Evolutionary conservation across 1,140 invertebrate species (phyloP).

Genomic region (Mactra quadrangularis): DNA sequence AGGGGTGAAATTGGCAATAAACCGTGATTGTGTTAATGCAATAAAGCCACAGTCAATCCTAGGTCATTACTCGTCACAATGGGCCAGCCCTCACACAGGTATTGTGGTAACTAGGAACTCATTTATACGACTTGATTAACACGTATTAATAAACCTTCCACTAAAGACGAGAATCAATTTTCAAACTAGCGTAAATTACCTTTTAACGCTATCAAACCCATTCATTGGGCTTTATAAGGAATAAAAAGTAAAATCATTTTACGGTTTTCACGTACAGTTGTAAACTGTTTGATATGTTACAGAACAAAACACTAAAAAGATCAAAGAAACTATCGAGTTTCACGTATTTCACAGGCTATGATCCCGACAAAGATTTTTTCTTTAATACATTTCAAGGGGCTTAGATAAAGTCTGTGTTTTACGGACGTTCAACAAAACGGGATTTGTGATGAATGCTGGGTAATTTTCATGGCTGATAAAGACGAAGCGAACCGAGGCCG

Average conservation of each 20-base stretch:
- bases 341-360: conserved; percentile 43
- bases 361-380: conserved; percentile 19
- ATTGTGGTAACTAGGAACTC: not conserved
- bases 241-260: conserved; percentile 3
- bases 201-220: conserved; percentile 41
- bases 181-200: conserved; percentile 51
- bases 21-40: no score
- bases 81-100: no score
- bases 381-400: conserved; percentile 22
- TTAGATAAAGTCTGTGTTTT: no score
- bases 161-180: conserved; percentile 55
- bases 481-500: no score
- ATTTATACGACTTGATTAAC: conserved; percentile 27
- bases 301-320: conserved; percentile 24
- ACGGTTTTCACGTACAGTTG: conserved; percentile 27
- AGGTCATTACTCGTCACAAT: no score
- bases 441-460: no score
- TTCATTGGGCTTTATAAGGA: conserved; percentile 22
- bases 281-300: conserved; percentile 31
- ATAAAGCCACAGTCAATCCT: no score
- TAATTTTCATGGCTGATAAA: no score
- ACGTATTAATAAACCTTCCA: conserved; percentile 50
- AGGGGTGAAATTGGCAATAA: no score
- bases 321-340: conserved; percentile 35
- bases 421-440: no score